Base-by-base conservation (phyloP, 2,797 vertebrate genomes). In the Sebastes itinus region DNA sequence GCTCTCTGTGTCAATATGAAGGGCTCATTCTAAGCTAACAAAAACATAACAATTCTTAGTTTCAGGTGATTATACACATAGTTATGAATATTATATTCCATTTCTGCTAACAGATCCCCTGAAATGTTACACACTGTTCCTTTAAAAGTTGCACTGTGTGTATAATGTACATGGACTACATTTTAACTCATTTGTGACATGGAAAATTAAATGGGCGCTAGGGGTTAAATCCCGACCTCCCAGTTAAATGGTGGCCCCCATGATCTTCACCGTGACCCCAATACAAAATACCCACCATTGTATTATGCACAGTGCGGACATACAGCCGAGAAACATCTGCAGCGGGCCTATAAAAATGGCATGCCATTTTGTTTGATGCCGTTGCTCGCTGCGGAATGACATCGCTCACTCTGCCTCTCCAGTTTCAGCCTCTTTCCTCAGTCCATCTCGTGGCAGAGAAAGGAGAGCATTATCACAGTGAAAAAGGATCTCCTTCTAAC, bases 401-500 rank as follows among this genome's bases (percentile, higher is more conserved):
- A 93, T 89, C 67, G 74, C 86, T 89, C 87, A 76, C 85, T 89
- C 85, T 25, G 75, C 79, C 62, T 89, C 91, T 94, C 86, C 60
- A 5, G 79, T 94, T 94, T 93, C 92, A 94, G 42, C 64, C 78
- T 78, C 80, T 82, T 83, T 82, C 87, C 87, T 81, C 69, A 20
- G 87, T 77, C 87, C 83, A 85, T 90, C 87, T 75, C 67, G 2
- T 13, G 7, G 81, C 85, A 80, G 73, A 94, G 91, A 94, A 94
- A 92, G 92, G 74, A 88, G 59, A 60, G 91, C 35, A 93, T 93
- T 95, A 94, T 94, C 86, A 68, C 55, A 65, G 75, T 87, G 93
- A 90, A 95, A 95, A 88, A 82, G 80, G 90, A 94, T 92, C 84
- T 88, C 83, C 84, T 64, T 77, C 79, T 33, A 52, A 54, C 61